A percentile compares a stretch with the other conserved stretches of the same genome.
These are phyloP conservation scores for Acleris laterana DNA, from an alignment of 2,888 invertebrate species.

Conservation along the genomic window DNA sequence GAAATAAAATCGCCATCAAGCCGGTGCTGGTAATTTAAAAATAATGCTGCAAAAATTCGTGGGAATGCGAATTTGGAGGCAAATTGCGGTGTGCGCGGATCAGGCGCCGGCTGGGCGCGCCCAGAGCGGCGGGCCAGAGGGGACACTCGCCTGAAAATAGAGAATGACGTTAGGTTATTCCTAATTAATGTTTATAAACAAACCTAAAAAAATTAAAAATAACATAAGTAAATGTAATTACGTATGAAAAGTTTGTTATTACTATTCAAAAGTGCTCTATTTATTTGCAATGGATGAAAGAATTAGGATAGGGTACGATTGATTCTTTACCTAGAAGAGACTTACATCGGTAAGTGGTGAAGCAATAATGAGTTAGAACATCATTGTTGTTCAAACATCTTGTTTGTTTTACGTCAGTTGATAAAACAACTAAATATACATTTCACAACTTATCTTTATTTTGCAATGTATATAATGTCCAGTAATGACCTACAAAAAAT, in stretches of 20 bases:
- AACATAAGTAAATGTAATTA: not conserved
- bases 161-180: not conserved
- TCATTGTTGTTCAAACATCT: too few relatives aligned
- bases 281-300: too few relatives aligned
- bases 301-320: too few relatives aligned
- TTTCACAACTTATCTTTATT: not conserved
- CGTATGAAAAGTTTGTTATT: too few relatives aligned
- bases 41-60: slow-evolving; percentile 77
- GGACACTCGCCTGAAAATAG: slow-evolving; percentile 6
- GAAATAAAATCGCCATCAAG: slow-evolving; percentile 81
- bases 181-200: not conserved
- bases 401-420: too few relatives aligned
- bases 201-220: too few relatives aligned
- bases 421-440: too few relatives aligned
- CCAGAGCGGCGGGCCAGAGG: slow-evolving; percentile 14
- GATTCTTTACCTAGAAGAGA: too few relatives aligned
- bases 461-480: not conserved
- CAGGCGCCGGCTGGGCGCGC: slow-evolving; percentile 53
- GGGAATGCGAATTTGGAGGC: slow-evolving; percentile 66
- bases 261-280: too few relatives aligned
- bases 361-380: too few relatives aligned
- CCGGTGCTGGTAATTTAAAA: slow-evolving; percentile 77
- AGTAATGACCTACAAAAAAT: not conserved
- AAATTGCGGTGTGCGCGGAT: slow-evolving; percentile 64
- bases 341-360: too few relatives aligned